Evolutionary conservation across 1,140 invertebrate genomes (phyloP).

Genomic region (Polypedilum pembai): DNA sequence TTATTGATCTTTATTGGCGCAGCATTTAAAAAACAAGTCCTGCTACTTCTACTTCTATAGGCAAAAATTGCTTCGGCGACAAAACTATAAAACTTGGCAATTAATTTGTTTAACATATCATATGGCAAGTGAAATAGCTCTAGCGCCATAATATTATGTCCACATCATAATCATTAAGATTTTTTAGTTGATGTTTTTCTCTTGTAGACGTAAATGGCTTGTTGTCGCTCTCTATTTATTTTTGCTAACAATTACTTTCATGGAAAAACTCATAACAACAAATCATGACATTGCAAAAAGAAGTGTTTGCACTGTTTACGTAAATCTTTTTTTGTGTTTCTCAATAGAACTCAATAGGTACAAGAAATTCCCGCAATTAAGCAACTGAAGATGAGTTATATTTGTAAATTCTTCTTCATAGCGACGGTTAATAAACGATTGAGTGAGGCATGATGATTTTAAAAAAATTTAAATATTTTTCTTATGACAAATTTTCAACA

Average conservation of each 20-base stretch:
- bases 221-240: neutral
- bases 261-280: neutral
- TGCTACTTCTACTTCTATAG: neutral
- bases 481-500: neutral
- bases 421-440: too few relatives aligned
- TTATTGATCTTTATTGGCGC: slow-evolving; percentile 17
- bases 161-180: neutral
- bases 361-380: too few relatives aligned
- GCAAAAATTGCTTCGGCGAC: slow-evolving; percentile 8
- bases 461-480: too few relatives aligned
- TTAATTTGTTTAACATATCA: slow-evolving; percentile 1
- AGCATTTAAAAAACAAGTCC: neutral
- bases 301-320: neutral
- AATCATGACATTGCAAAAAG: neutral
- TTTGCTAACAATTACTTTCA: too few relatives aligned
- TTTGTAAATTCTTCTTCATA: too few relatives aligned
- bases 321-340: neutral
- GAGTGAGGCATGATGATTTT: too few relatives aligned
- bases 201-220: neutral
- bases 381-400: too few relatives aligned
- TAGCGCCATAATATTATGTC: neutral
- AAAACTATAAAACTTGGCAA: neutral
- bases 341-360: neutral
- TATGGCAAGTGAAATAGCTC: neutral
- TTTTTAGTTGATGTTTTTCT: neutral